Base-by-base conservation (phyloP, 2,797 vertebrate species). In the Hephaestus fuliginosus region DNA sequence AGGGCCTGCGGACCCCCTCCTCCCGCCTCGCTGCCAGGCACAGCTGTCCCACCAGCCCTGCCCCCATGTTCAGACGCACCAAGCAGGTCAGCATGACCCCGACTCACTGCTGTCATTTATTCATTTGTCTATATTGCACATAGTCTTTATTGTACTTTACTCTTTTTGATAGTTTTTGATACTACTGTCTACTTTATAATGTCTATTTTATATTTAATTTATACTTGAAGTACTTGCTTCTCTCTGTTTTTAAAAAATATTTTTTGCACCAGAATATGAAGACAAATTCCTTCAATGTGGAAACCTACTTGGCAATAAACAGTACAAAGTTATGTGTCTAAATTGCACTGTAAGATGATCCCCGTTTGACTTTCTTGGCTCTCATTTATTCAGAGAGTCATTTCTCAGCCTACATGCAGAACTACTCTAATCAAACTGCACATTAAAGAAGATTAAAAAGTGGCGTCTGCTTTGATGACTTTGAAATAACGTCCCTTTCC, bases 21-120 rank as follows among this genome's bases (percentile, higher is more conserved):
- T 96, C 93, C 80, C 97, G 96, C 79, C 88, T 97, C 36, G 93
- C 96, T 67, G 94, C 96, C 80, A 97, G 97, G 85, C 96, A 96
- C 86, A 97, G 95, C 93, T 97, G 96, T 86, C 97, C 97, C 52
- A 96, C 96, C 85, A 99, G 97, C 91, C 98, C 98, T 2, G 97
- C 97, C 0, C 97, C 97, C 13, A 97, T 99, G 96, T 99, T 98
- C 86, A 97, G 98, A 89, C 97, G 98, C 91, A 99, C 98, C 82
- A 99, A 99, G 89, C 98, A 99, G 98, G 98, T 99, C 90, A 83
- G 89, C 51, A 0, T 20, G 65, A 41, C 76, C 28, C 11, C n/a
- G 63, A 61, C 60, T 73, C 39, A 13, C 48, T 2, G 1, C 3
- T 66, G 41, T 33, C 63, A 63, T n/a, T 9, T n/a, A 22, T n/a